Percentiles rank a stretch among this genome's conserved stretches.
These are phyloP conservation scores for Temnothorax rugatulus DNA, from an alignment of 2,888 invertebrate species.

Conservation along the genomic window DNA sequence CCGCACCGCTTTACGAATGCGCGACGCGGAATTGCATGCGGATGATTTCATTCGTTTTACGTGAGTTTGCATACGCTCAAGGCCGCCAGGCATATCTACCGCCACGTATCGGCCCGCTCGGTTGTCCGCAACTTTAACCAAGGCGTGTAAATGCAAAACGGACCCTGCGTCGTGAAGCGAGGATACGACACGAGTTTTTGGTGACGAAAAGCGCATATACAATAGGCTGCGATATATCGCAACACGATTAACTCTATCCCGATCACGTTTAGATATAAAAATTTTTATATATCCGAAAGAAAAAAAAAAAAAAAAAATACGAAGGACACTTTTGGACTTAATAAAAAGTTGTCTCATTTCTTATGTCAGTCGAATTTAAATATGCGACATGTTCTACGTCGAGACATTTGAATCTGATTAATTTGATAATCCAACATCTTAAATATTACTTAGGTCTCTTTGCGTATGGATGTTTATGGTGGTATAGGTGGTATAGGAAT, in stretches of 20 bases:
- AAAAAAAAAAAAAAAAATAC: too few relatives aligned
- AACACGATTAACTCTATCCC: constrained; percentile 25
- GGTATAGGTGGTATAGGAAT: neutral
- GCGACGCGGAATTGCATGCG: constrained; percentile 67
- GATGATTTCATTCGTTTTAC: constrained; percentile 78
- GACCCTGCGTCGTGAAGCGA: constrained; percentile 18
- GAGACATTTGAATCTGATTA: neutral
- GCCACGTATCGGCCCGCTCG: constrained; percentile 35
- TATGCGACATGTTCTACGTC: neutral
- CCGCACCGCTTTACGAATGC: constrained; percentile 21
- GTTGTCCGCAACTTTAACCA: constrained; percentile 9
- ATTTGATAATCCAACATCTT: neutral
- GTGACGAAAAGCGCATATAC: constrained; percentile 12
- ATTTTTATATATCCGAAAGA: neutral
- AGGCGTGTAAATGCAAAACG: constrained; percentile 48
- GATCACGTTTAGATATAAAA: constrained; percentile 13
- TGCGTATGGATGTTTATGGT: neutral
- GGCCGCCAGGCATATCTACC: constrained; percentile 65
- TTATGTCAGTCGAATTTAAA: neutral
- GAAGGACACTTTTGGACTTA: neutral
- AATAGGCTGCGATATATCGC: neutral
- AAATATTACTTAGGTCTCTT: neutral
- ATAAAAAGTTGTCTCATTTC: neutral
- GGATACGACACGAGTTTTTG: constrained; percentile 20
- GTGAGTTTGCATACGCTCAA: constrained; percentile 76